phyloP scores from a whole-genome alignment of 2,888 invertebrate genomes.

The Furcula furcula region DNA sequence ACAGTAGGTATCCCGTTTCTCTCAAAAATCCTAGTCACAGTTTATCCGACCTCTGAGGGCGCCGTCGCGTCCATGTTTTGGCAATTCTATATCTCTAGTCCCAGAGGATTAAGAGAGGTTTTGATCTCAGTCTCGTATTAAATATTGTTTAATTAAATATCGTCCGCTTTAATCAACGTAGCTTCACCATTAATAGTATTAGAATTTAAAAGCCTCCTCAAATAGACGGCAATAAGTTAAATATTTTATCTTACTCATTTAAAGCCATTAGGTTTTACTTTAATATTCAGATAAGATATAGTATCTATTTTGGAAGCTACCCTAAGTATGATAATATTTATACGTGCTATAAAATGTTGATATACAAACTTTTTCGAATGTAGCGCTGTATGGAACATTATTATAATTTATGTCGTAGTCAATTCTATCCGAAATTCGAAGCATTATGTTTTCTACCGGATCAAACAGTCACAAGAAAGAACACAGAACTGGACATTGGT shows the following conservation, averaged over 20 bases:
- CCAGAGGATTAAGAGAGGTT: constrained; percentile 45
- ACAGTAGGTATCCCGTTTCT: constrained; percentile 29
- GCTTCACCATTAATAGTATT: constrained; percentile 36
- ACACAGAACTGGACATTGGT: too few relatives aligned
- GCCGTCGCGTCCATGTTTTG: constrained; percentile 31
- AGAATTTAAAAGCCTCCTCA: constrained; percentile 32
- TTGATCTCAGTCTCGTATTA: constrained; percentile 50
- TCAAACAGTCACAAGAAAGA: too few relatives aligned
- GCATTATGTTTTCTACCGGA: too few relatives aligned
- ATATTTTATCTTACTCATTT: too few relatives aligned
- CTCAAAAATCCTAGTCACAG: constrained; percentile 36
- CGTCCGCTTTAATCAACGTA: constrained; percentile 47
- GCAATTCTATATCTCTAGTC: constrained; percentile 49
- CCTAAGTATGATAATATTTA: too few relatives aligned
- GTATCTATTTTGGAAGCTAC: background rate
- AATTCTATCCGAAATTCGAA: too few relatives aligned
- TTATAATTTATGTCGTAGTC: too few relatives aligned
- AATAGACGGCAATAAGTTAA: constrained; percentile 20
- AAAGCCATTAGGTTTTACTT: constrained; percentile 4
- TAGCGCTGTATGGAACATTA: too few relatives aligned
- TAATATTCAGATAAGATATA: constrained; percentile 1
- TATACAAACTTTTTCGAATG: too few relatives aligned
- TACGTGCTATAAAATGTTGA: too few relatives aligned
- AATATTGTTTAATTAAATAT: constrained; percentile 57
- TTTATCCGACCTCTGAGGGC: constrained; percentile 37